Base-by-base conservation (phyloP, 2,888 invertebrate species). In the Chrysolina oricalcia region DNA sequence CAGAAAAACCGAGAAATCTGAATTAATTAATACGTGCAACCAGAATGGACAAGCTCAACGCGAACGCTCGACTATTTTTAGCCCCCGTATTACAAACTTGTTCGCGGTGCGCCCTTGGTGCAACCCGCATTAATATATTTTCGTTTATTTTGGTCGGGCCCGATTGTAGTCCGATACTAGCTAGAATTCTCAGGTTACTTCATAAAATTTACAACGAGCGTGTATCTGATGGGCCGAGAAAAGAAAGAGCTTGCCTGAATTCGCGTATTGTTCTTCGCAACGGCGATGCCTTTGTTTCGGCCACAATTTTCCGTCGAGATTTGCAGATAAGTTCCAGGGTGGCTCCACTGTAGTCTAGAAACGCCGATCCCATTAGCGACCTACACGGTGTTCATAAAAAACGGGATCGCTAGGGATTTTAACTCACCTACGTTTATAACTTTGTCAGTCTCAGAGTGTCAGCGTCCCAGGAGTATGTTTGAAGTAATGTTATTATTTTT, bases 81-180 rank as follows among this genome's bases (percentile, higher is more conserved):
- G 40, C 50, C 63, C 43, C 69, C 27, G 50, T 43, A 41, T 50
- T 23, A 35, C 59, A 35, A 59, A 59, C 59, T 9, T 27, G 59
- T 59, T 59, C n/a, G 19, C 17, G 19, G 59, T n/a, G 35, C 59
- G 59, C 59, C 59, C 59, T 35, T 59, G 59, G 59, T 46, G 41
- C 50, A 77, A 75, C 77, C 79, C 79, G 77, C 79, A 79, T 79
- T 53, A 40, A 50, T 53, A 72, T 77, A 80, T 76, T 81, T 80
- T 79, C 71, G 81, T 82, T 81, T 81, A 81, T 80, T 80, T 83
- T 78, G 78, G 83, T 80, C 83, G 83, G 82, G 75, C 66, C 80
- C 50, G 83, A 85, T 83, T 84, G 85, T 85, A 85, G 85, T 85
- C 81, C 80, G 85, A 85, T 84, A 84, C 85, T 80, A 75, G 82